Base-by-base conservation (phyloP, 2,797 vertebrate genomes). In the Vireo griseus region DNA sequence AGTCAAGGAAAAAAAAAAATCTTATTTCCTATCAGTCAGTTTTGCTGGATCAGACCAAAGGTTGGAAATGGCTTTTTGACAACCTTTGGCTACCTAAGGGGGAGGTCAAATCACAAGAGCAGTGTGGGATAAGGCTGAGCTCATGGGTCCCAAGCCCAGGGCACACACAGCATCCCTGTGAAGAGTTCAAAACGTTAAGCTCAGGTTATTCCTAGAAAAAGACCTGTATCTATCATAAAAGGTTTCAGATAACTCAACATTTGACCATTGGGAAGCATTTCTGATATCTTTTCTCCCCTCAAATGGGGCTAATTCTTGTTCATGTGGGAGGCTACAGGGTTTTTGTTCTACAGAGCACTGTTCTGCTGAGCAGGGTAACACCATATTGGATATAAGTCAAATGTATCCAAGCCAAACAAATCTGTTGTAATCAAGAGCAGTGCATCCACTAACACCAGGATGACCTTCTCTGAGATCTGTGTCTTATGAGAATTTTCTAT, bases 311-410 rank as follows among this genome's bases (percentile, higher is more conserved):
- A 57, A 25, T 58, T 91, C 25, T 55, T 79, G 19, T 35, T 88
- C 19, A 45, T 48, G 26, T 78, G 62, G n/a, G 86, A 77, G 8
- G 8, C 35, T 72, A 8, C 5, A 67, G 26, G 11, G 20, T 42
- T 93, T 89, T 45, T 68, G 16, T 52, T 82, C 42, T 58, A 50
- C 13, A 33, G 15, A 65, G 28, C 29, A 26, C 29, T 54, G 45
- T 39, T 90, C 50, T 0, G 0, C 42, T n/a, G 28, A 58, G 16
- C 0, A 0, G 18, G 18, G 57, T 63, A 22, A 50, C 31, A 22
- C 7, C 7, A 1, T 31, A 9, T 16, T 69, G n/a, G 44, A 19
- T 63, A 22, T 16, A 39, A 57, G 16, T n/a, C 44, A 73, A 63
- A 52, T 28, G 39, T 19, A 40, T 42, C 37, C 29, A 69, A 78